Evolutionary conservation across 2,797 vertebrate genomes (phyloP), one percentile per base, ranked within the genome.

Genomic region (Liasis olivaceus): DNA sequence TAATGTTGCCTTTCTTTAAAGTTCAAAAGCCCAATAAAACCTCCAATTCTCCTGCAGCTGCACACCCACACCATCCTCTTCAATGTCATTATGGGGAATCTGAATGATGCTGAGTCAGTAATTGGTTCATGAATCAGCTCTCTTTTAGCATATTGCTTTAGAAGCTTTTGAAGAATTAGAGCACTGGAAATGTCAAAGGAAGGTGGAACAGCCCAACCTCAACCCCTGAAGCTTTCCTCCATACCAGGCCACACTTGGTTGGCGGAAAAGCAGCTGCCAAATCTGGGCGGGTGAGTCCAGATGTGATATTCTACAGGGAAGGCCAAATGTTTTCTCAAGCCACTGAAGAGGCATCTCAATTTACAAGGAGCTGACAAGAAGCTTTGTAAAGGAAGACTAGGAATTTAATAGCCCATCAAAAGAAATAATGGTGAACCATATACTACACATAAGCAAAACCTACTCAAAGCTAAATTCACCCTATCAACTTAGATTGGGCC

Each of bases 81-180:
- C 87, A 58, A 54, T 36, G 87, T n/a, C 51, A 89, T 92, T 89
- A 89, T 47, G 15, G 51, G 24, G 59, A 89, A 92, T 92, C 66
- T 89, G 91, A 87, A 89, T 92, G 91, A 92, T 89, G 91, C 91
- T 92, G 91, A 92, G 77, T 77, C 59, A n/a, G 36, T 91, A 64
- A 87, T 58, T 15, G 36, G 5, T 86, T 9, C 26, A 3, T 62
- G 89, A 90, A 86, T 47, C 64, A 90, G 9, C 15, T 62, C 42
- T 20, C 92, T 77, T 92, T 91, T 93, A n/a, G 12, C 0, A 12
- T 3, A 7, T 0, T 1, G 5, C 36, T 47, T 0, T 81, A 91
- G 58, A 58, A 0, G 0, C 51, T 17, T 93, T 87, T 91, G 89
- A 93, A 96, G 6, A 2, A 92, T 8, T 77, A 42, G 11, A 90